Conservation (phyloP, 2,797 vertebrate genomes). For the Micropoecilia bifurca region DNA sequence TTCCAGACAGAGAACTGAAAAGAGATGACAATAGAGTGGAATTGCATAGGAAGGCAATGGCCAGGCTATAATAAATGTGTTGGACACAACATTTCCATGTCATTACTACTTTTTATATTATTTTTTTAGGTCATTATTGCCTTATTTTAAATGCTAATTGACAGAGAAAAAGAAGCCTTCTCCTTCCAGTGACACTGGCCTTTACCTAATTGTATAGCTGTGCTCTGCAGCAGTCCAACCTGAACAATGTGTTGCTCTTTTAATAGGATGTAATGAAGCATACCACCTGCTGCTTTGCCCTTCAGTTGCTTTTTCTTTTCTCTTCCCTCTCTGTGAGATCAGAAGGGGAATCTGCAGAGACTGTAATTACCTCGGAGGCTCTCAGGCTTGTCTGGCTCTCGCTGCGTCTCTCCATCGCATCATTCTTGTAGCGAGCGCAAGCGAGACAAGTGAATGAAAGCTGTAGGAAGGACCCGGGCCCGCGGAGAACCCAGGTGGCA, state of each 20-base stretch:
- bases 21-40: too few relatives aligned
- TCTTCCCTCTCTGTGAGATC: slow-evolving; percentile 17
- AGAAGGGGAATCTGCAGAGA: slow-evolving; percentile 36
- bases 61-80: neutral
- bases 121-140: neutral
- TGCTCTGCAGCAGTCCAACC: slow-evolving; percentile 10
- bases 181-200: slow-evolving; percentile 1
- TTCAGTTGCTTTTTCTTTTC: slow-evolving; percentile 13
- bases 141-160: slow-evolving; percentile 2
- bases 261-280: slow-evolving; percentile 55
- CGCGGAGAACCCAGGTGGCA: slow-evolving; percentile 24
- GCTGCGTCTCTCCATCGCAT: slow-evolving; percentile 23
- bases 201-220: slow-evolving; percentile 3
- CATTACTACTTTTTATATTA: neutral
- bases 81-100: neutral
- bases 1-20: too few relatives aligned
- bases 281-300: slow-evolving; percentile 34
- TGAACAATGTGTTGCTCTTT: slow-evolving; percentile 50
- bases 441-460: slow-evolving; percentile 21
- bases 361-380: slow-evolving; percentile 48
- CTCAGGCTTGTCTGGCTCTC: slow-evolving; percentile 29
- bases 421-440: slow-evolving; percentile 7
- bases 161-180: neutral
- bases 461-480: slow-evolving; percentile 17
- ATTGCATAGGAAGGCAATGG: too few relatives aligned